Conservation (phyloP, 2,113 vertebrate genomes). For the Chauna torquata region DNA sequence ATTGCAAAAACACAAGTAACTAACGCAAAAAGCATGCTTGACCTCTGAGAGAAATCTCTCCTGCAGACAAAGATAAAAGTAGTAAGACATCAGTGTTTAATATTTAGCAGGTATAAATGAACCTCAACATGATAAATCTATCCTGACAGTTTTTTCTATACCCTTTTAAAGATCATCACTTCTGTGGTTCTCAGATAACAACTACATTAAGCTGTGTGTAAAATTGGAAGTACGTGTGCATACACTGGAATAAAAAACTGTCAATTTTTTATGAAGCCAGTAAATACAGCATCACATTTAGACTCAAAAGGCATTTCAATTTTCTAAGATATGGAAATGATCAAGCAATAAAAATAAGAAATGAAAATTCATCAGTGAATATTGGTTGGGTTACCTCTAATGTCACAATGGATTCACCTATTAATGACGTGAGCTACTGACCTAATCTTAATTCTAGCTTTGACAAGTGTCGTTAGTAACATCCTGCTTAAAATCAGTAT, state of each 20-base stretch:
- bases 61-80: neutral
- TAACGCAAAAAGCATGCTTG: neutral
- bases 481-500: neutral
- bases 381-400: neutral
- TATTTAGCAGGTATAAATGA: conserved; percentile 1
- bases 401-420: neutral
- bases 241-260: neutral
- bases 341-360: neutral
- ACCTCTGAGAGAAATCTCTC: neutral
- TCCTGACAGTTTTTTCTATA: neutral
- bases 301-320: neutral
- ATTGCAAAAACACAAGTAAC: neutral
- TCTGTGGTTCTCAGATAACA: neutral
- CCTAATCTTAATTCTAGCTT: neutral
- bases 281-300: neutral
- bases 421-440: neutral
- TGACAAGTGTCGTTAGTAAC: neutral
- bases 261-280: neutral
- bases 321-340: neutral
- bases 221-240: neutral
- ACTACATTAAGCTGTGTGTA: neutral
- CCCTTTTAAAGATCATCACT: neutral
- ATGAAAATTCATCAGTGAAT: neutral
- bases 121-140: neutral
- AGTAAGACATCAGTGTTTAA: neutral